phyloP scores from a whole-genome alignment of 1,140 invertebrate genomes.

The Oncopodura yosiiana region DNA sequence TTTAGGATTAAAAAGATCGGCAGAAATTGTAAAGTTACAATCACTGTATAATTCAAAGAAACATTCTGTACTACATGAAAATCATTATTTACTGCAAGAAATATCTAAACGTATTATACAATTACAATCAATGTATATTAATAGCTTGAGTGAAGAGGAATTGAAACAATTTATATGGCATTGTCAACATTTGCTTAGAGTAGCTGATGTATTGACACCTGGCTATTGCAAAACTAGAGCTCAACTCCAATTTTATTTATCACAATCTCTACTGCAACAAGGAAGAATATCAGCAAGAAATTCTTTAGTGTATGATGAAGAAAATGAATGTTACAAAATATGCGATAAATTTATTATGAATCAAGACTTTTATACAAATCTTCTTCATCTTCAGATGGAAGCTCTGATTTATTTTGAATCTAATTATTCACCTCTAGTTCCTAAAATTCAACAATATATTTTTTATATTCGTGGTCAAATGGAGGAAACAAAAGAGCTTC shows the following conservation, averaged over 20 bases:
- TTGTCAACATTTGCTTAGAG: slow-evolving; percentile 51
- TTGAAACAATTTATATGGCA: slow-evolving; percentile 52
- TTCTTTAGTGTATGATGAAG: too few relatives aligned
- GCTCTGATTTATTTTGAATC: too few relatives aligned
- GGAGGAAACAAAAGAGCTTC: too few relatives aligned
- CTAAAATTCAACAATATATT: too few relatives aligned
- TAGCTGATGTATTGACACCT: slow-evolving; percentile 52
- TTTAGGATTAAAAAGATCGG: background rate
- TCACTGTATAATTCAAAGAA: background rate
- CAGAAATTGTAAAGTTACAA: slow-evolving; percentile 10
- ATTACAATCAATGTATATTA: background rate
- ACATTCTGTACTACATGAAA: slow-evolving; percentile 15
- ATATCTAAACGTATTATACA: slow-evolving; percentile 8
- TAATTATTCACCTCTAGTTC: too few relatives aligned
- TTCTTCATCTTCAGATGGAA: too few relatives aligned
- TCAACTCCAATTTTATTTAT: slow-evolving; percentile 34
- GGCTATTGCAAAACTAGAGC: slow-evolving; percentile 61
- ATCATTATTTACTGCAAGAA: slow-evolving; percentile 26
- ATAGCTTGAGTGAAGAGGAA: slow-evolving; percentile 42
- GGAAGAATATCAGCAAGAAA: too few relatives aligned
- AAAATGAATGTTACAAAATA: too few relatives aligned
- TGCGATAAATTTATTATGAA: too few relatives aligned
- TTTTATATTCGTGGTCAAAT: too few relatives aligned
- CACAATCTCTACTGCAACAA: too few relatives aligned
- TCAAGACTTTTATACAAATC: too few relatives aligned